Percentiles rank a stretch among this genome's conserved stretches.
phyloP scores from a whole-genome alignment of 2,113 vertebrate genomes.

The Megaceryle maxima region DNA sequence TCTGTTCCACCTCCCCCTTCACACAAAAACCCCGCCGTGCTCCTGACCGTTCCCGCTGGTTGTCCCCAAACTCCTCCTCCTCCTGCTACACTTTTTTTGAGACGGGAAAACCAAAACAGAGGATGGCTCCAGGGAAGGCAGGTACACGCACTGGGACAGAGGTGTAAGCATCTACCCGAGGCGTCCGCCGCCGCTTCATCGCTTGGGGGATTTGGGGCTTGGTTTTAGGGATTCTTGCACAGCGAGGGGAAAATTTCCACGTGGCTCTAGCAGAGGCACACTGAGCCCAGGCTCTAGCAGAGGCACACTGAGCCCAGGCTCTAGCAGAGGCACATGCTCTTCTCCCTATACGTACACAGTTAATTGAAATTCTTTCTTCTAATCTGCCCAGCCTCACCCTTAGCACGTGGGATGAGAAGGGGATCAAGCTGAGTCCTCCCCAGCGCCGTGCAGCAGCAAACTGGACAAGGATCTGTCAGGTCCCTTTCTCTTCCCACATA shows the following conservation, averaged over 20 bases:
- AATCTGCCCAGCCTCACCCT: not conserved
- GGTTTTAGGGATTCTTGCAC: not conserved
- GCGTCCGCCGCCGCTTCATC: rapidly evolving
- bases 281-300: not conserved
- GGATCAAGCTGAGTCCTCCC: not conserved
- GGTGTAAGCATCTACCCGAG: rapidly evolving
- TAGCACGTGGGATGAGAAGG: not conserved
- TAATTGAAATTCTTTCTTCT: not conserved
- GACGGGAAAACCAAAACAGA: not conserved
- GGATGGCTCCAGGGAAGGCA: not conserved
- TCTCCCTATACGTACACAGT: rapidly evolving
- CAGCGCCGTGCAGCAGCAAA: not conserved
- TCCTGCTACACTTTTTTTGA: not conserved
- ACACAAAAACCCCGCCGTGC: not conserved
- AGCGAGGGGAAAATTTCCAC: not conserved
- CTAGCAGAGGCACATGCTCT: rapidly evolving
- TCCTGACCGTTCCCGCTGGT: not conserved
- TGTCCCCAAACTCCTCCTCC: not conserved
- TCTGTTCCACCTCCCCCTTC: not conserved
- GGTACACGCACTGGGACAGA: rapidly evolving
- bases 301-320: too few species aligned
- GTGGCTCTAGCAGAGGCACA: not conserved
- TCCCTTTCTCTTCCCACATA: not conserved
- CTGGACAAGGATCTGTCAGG: not conserved
- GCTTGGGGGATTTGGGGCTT: not conserved